Base-by-base conservation (phyloP, 2,888 invertebrate genomes). In the Hirtodrosophila cameraria region DNA sequence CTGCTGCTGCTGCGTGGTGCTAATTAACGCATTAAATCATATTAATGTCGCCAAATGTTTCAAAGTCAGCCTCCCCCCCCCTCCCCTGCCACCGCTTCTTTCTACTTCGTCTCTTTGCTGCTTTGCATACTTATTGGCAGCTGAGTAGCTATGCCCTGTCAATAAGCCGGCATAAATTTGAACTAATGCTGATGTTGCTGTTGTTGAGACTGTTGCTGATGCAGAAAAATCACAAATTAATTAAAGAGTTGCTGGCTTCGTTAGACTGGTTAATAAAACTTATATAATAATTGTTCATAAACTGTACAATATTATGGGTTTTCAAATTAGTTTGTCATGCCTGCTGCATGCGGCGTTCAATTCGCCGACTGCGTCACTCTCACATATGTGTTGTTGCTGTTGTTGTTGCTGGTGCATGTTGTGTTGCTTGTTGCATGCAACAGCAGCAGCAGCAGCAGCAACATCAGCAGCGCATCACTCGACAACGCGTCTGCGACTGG, bases 231-330 rank as follows among this genome's bases (percentile, higher is more conserved):
- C 81, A 84, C 85, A 89, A 89, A 89, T 87, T 87, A 87, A 87
- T 89, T 87, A 88, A 87, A 76, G 80, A 67, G 58, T 55, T 72
- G 52, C 54, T 63, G 39, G 50, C 28, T 53, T 23, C 52, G 55
- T 57, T 66, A 41, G 84, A 42, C 57, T 69, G 54, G 75, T 76
- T 83, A 89, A 89, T 89, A 89, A 89, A 89, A 89, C 89, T 89
- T 90, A 83, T 84, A 89, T 86, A 87, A 89, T 90, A 90, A 89
- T 89, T 89, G 89, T 89, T 85, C 87, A 89, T 89, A 89, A 89
- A 89, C 86, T 88, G 77, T 72, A 64, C 78, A 86, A 89, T 79
- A 85, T 89, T 89, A 89, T 89, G 89, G 84, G 78, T 82, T 86
- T 88, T 88, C 79, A 83, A 88, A 89, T 88, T 88, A 86, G 87